Base-by-base conservation (phyloP, 2,113 vertebrate species). In the Polypterus bichir region DNA sequence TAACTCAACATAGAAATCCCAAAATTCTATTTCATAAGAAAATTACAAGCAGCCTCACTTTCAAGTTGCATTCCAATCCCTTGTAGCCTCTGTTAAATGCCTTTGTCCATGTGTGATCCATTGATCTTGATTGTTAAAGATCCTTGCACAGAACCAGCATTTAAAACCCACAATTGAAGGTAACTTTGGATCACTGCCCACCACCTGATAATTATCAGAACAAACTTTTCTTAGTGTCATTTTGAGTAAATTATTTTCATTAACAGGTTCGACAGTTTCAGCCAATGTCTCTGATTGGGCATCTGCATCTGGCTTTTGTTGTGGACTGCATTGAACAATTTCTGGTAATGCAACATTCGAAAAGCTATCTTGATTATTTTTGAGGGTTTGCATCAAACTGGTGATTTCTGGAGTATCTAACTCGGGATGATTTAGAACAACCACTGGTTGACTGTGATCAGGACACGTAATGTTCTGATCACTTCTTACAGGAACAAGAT, bases 381-480 rank as follows among this genome's bases (percentile, higher is more conserved):
- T 81, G 55, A 87, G 83, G 4, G 83, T 75, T 71, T 85, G 86
- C 85, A 90, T 86, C 7, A 89, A 79, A 2, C 83, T 83, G 68
- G 79, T 79, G 66, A 82, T 77, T 68, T 89, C 88, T 1, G 75
- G 71, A 0, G 87, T 80, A 66, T 89, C 88, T 3, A 87, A 78
- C 0, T 89, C 87, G 4, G 93, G 94, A 55, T 98, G 96, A 72
- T 98, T 98, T 48, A 98, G 73, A 56, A 98, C 92, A 6, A 98
- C 92, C 65, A 98, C 92, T 0, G 96, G 94, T 74, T 98, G 96
- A 74, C 94, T 88, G 46, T 85, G 87, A 9, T 87, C 80, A 44
- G 96, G 96, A 3, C 79, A 84, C 49, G 88, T 91, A 62, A 96
- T 87, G 59, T 80, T 69, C 59, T 98, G 96, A 69, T 90, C 83